Conservation (phyloP, 30 jellyfish, hydroid and myxozoan genomes). For the Phacellophora camtschatica region DNA sequence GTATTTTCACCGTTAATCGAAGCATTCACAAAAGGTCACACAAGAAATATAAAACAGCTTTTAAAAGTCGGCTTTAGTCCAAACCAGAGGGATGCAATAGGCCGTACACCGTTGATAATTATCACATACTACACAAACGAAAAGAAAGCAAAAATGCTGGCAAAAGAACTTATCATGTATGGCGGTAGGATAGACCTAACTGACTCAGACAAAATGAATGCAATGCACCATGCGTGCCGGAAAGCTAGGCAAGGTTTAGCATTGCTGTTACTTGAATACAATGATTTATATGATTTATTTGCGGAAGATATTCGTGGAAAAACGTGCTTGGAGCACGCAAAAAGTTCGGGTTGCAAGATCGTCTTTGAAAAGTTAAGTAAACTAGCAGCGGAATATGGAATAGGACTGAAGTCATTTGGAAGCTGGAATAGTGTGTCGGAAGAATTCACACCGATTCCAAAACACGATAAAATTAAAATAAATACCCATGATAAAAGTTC, state of each 20-base stretch:
- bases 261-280: background rate
- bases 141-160: slow-evolving; percentile 18
- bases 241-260: background rate
- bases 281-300: slow-evolving; percentile 22
- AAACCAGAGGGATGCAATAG: slow-evolving; percentile 18
- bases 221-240: slow-evolving; percentile 52
- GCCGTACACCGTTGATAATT: slow-evolving; percentile 47
- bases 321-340: slow-evolving; percentile 17
- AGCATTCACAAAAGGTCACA: slow-evolving; percentile 25
- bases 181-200: slow-evolving; percentile 32
- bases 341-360: background rate
- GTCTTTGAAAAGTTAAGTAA: background rate
- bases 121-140: slow-evolving; percentile 4
- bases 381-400: slow-evolving; percentile 2
- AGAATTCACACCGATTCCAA: background rate
- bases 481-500: background rate
- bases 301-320: slow-evolving; percentile 17
- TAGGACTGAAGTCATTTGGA: background rate
- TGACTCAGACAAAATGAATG: slow-evolving; percentile 36
- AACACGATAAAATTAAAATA: background rate
- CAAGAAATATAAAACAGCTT: background rate
- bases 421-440: background rate
- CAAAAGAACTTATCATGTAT: background rate
- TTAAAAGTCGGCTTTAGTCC: slow-evolving; percentile 38
- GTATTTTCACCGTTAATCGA: slow-evolving; percentile 25